Evolutionary conservation across 1,140 invertebrate species (phyloP), one percentile per base, ranked within the genome.

Genomic region (Aphaenogaster floridana): DNA sequence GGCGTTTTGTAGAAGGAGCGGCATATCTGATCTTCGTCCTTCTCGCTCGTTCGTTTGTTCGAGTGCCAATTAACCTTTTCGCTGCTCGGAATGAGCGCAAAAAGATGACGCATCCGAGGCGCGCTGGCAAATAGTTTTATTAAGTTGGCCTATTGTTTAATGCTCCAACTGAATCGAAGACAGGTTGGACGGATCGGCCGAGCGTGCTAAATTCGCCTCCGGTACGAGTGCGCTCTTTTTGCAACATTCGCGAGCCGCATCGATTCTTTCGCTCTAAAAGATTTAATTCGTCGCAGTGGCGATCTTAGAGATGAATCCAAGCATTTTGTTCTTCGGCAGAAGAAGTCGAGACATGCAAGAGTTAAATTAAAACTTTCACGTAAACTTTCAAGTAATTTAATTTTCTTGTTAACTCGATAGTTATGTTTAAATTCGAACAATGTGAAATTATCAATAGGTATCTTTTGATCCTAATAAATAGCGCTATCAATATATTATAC

Each of bases 21-120:
- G 34, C 52, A 52, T 64, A 81, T 81, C 64, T 80, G 64, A 81
- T 81, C 48, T 81, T 81, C 64, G 63, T 81, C n/a, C 36, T 13
- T 80, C 50, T 45, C 13, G 34, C n/a, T 13, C 36, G 64, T 81
- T 71, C 50, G 64, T 81, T 69, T 54, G 48, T 80, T 80, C 78
- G 78, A 69, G 63, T 69, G 48, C 64, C 64, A 81, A 54, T 81
- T 57, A 69, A 81, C 48, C 64, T 69, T 68, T 69, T 71, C 78
- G 78, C 48, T 68, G 34, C 5, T 68, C 7, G 45, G n/a, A 81
- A 42, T 36, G 36, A 81, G 21, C 48, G 50, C 50, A 54, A 68
- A 69, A 81, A 57, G 64, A 81, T 54, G 59, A 63, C 9, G 76
- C 52, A 21, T 3, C 6, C 72, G 36, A 59, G 17, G 59, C 17